Base-by-base conservation (phyloP, 1,140 invertebrate species). In the Copidosoma floridanum region DNA sequence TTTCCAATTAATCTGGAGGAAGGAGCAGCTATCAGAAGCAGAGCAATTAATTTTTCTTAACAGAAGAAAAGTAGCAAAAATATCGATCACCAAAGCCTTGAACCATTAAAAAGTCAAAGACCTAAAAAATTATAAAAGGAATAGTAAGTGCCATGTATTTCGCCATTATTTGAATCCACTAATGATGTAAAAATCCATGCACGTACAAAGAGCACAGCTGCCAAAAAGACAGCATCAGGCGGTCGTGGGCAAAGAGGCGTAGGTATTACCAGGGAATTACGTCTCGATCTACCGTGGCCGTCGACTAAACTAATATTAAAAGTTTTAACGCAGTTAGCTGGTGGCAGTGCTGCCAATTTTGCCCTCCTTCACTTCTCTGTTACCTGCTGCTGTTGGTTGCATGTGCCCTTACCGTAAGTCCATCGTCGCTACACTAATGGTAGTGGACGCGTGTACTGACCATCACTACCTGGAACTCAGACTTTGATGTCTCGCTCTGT, bases 281-380 rank as follows among this genome's bases (percentile, higher is more conserved):
- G 76, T 81, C 79, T 81, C 78, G 79, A 81, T 81, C 77, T 81
- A 80, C 76, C 79, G 71, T 81, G 77, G 75, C 76, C 78, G 78
- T 79, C 74, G 75, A 81, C 79, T 81, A 81, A 81, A 81, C 78
- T 81, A 80, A 81, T 81, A 81, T 81, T 81, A 81, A 81, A 81
- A 81, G 72, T 81, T 81, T 81, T 81, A 81, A 81, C 77, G 73
- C 79, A 78, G 78, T 81, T 81, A 81, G 74, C 68, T 48, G 53
- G 61, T 47, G 29, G 24, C 38, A 20, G 38, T 32, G 29, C 14
- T 65, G 64, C n/a, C 21, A 43, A 12, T 32, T 6, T 0, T n/a
- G n/a, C n/a, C n/a, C n/a, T n/a, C n/a, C n/a, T n/a, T n/a, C n/a
- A n/a, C n/a, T n/a, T n/a, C n/a, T n/a, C n/a, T n/a, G n/a, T n/a